A percentile compares a stretch with the other conserved stretches of the same genome.
Conservation (phyloP, 2,113 vertebrate species). For the Cyanistes caeruleus region DNA sequence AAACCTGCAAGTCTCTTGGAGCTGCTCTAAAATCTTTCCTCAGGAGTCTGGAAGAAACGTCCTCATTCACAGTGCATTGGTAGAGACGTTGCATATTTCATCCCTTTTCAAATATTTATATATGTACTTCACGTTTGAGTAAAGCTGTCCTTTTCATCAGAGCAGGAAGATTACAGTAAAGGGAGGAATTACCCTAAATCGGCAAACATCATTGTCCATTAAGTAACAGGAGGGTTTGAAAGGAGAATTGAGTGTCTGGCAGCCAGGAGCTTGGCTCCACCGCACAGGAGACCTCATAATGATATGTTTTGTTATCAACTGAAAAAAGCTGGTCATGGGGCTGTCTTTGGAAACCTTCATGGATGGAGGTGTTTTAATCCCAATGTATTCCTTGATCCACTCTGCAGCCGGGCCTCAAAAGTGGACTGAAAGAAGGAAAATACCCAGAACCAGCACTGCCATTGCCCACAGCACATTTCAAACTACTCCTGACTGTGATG, state of each 20-base stretch:
- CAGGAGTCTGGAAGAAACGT: neutral
- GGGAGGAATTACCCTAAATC: neutral
- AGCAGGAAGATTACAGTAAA: neutral
- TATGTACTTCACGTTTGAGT: neutral
- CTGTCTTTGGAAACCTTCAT: neutral
- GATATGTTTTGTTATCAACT: neutral
- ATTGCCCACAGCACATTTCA: neutral
- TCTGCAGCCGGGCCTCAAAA: neutral
- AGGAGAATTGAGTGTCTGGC: neutral
- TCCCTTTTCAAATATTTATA: conserved; percentile 14
- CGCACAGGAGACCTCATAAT: neutral
- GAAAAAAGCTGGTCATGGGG: neutral
- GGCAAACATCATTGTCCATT: neutral
- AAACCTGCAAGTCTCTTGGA: neutral
- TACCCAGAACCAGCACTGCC: neutral
- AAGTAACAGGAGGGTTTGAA: neutral
- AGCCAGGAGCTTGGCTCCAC: neutral
- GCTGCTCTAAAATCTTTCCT: neutral
- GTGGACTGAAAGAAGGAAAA: neutral
- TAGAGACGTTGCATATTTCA: neutral
- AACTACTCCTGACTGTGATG: no score
- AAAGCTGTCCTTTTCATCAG: neutral
- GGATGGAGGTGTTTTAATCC: neutral
- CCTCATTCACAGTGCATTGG: neutral
- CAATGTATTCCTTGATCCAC: neutral